These are phyloP conservation scores for Macroramphosus scolopax DNA, from an alignment of 2,797 vertebrate species.

Conservation along the genomic window DNA sequence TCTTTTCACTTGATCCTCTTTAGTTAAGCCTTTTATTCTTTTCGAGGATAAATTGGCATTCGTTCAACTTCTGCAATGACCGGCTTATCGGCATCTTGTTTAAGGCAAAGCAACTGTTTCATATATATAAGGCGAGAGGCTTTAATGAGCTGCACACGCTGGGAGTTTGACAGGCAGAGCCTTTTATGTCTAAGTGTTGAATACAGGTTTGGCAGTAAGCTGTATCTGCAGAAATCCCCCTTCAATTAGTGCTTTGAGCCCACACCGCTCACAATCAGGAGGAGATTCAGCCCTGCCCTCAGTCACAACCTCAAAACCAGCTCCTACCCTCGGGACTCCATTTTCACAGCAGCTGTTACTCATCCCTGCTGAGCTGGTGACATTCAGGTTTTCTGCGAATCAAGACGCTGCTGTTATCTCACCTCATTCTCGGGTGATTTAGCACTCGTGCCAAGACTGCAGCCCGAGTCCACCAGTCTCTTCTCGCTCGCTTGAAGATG, in stretches of 20 bases:
- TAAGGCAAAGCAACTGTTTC: not conserved
- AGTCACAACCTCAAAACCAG: not conserved
- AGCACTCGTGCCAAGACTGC: slow-evolving; percentile 18
- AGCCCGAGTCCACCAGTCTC: slow-evolving; percentile 33
- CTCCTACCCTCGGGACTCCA: slow-evolving; percentile 10
- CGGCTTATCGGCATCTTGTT: slow-evolving; percentile 15
- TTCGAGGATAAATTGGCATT: not conserved
- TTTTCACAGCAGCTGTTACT: slow-evolving; percentile 14
- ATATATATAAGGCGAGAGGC: slow-evolving; percentile 2
- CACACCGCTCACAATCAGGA: not conserved
- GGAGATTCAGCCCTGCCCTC: slow-evolving; percentile 10
- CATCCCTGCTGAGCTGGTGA: not conserved
- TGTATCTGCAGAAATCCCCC: not conserved
- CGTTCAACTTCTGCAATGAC: slow-evolving; percentile 4
- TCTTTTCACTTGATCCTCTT: not conserved
- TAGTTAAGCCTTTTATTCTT: slow-evolving; percentile 1
- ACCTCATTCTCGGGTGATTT: slow-evolving; percentile 18
- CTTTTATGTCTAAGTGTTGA: slow-evolving; percentile 16
- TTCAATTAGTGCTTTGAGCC: not conserved
- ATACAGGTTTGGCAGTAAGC: slow-evolving; percentile 6
- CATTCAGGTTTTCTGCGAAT: not conserved
- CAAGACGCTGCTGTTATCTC: slow-evolving; percentile 28
- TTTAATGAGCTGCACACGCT: not conserved
- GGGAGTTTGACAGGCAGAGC: slow-evolving; percentile 12
- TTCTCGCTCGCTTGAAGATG: not conserved